Base-by-base conservation (phyloP, 2,113 vertebrate species). In the Grammomys dolichurus region DNA sequence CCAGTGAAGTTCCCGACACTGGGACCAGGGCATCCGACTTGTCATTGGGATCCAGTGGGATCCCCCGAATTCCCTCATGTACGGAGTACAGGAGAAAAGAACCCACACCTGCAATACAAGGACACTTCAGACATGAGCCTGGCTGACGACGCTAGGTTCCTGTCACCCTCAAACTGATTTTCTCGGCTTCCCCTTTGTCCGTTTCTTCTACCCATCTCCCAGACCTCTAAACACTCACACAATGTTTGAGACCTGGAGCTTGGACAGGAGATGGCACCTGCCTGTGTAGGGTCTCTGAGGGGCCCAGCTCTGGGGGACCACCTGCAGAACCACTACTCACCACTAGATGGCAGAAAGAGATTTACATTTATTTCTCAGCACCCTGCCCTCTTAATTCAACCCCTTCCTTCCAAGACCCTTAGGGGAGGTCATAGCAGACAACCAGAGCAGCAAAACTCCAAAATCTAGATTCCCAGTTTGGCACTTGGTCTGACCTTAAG, bases 41-140 rank as follows among this genome's bases (percentile, higher is more conserved):
- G 98, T 99, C 99, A 0, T 97, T 98, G 36, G 99, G 99, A 95
- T 99, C 99, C 76, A 99, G 98, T 1, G 99, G 99, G 91, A 99
- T 99, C 96, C 99, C 99, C 0, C 99, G 98, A 96, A 99, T 99
- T 63, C 99, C 99, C 97, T 99, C 99, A 0, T 99, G 99, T 85
- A 99, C 99, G 0, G 99, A 99, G 93, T 99, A 99, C 48, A 99
- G 98, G 72, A 99, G 98, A 98, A 99, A 99, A 75, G 99, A 99
- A 70, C 99, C 99, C 97, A 99, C 99, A 1, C 99, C 99, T 99
- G 98, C 0, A 11, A 91, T 14, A 96, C n/a, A 96, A 56, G 51
- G 20, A 81, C 36, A 46, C 24, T 14, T 80, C 5, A 63, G 76
- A 9, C 69, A 54, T 0, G 10, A 19, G 60, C 48, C 56, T 80